Conservation (phyloP, 2,113 vertebrate genomes). For the Tetrax tetrax region DNA sequence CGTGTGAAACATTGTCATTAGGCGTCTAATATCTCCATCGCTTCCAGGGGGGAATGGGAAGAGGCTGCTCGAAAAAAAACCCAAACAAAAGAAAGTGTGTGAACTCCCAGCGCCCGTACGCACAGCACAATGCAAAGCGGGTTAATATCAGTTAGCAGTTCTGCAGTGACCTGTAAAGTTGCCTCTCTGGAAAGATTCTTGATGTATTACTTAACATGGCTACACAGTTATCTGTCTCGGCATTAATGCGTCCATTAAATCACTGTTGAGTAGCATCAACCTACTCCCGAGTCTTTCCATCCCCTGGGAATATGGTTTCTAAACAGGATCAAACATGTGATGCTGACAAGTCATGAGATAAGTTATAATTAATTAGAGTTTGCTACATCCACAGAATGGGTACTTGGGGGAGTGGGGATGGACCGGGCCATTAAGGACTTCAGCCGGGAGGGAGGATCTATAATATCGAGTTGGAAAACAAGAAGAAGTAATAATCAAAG, state of each 20-base stretch:
- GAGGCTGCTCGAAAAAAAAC: slow-evolving; percentile 8
- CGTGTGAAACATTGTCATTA: slow-evolving; percentile 68
- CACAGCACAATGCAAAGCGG: not conserved
- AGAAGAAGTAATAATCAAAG: slow-evolving; percentile 64
- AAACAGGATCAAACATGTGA: slow-evolving; percentile 62
- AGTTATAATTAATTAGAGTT: slow-evolving; percentile 68
- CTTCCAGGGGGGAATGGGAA: slow-evolving; percentile 48
- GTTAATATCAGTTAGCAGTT: slow-evolving; percentile 39
- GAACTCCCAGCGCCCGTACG: slow-evolving; percentile 1
- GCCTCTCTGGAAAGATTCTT: slow-evolving; percentile 62
- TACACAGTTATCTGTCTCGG: slow-evolving; percentile 35
- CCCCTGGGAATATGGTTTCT: slow-evolving; percentile 69
- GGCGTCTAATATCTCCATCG: slow-evolving; percentile 60
- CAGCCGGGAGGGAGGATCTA: slow-evolving; percentile 46
- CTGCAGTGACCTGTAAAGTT: slow-evolving; percentile 51
- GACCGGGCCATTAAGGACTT: slow-evolving; percentile 33
- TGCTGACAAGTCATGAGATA: slow-evolving; percentile 64
- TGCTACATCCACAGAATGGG: slow-evolving; percentile 54
- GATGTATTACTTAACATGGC: slow-evolving; percentile 57
- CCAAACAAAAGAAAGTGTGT: slow-evolving; percentile 29
- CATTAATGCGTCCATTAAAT: slow-evolving; percentile 70
- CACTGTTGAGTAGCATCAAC: slow-evolving; percentile 49
- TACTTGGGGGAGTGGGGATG: slow-evolving; percentile 51
- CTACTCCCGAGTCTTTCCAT: slow-evolving; percentile 41
- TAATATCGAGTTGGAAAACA: slow-evolving; percentile 61